These are phyloP conservation scores for Brachypterus glaber DNA, from an alignment of 2,888 invertebrate species.

Conservation along the genomic window DNA sequence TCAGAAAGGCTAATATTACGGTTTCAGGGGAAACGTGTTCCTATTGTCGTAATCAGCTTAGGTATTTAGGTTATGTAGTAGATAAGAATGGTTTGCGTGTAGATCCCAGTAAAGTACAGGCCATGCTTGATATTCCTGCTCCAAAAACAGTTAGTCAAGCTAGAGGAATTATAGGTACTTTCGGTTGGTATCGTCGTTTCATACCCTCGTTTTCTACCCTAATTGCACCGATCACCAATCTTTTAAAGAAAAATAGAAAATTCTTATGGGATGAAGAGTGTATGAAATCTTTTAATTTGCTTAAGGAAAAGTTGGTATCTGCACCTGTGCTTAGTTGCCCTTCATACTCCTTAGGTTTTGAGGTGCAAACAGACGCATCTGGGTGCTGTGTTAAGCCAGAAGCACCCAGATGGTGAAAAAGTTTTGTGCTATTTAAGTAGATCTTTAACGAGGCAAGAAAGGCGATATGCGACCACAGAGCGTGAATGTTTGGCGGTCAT, in stretches of 20 bases:
- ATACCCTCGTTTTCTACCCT: neutral
- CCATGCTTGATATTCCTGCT: neutral
- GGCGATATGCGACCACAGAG: conserved; percentile 1
- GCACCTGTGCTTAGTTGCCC: conserved; percentile 1
- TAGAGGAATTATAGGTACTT: too few relatives aligned
- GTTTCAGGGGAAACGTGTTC: neutral
- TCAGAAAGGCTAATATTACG: neutral
- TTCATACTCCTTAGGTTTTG: neutral
- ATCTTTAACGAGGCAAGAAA: neutral
- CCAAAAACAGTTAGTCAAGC: conserved; percentile 1
- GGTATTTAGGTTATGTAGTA: conserved; percentile 3
- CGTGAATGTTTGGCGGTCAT: conserved; percentile 1
- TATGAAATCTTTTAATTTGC: neutral
- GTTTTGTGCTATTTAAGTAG: conserved; percentile 4
- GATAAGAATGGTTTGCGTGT: too few relatives aligned
- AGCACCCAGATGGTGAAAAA: conserved; percentile 4
- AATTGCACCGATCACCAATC: conserved; percentile 1
- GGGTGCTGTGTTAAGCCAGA: neutral
- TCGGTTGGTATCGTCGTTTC: conserved; percentile 2
- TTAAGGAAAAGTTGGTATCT: conserved; percentile 1
- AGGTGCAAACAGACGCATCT: conserved; percentile 1
- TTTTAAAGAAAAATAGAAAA: too few relatives aligned
- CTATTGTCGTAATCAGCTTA: neutral
- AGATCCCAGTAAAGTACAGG: too few relatives aligned
- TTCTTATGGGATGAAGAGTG: conserved; percentile 3